These are phyloP conservation scores for Phalacrocorax brasilianus DNA, from an alignment of 2,113 vertebrate species.

Conservation along the genomic window DNA sequence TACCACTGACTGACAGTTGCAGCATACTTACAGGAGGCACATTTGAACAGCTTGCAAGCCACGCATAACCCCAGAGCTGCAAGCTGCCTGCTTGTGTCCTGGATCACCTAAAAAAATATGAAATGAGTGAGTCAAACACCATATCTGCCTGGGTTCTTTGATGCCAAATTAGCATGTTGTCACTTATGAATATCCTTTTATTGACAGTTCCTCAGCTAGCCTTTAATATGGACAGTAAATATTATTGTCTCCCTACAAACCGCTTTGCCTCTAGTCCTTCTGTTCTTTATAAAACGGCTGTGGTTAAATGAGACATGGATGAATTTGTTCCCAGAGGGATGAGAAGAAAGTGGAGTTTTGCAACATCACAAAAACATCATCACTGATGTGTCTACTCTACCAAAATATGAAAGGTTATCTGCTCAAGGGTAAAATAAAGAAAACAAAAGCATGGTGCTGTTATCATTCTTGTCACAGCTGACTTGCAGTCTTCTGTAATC, in stretches of 20 bases:
- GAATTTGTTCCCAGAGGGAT: neutral
- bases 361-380: neutral
- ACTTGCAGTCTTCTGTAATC: neutral
- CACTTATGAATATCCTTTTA: neutral
- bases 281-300: neutral
- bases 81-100: neutral
- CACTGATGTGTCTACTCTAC: neutral
- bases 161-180: neutral
- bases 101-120: neutral
- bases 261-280: neutral
- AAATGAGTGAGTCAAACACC: neutral
- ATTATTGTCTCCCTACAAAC: neutral
- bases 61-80: neutral
- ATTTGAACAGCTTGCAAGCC: neutral
- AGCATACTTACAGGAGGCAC: neutral
- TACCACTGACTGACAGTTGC: neutral
- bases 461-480: conserved; percentile 15
- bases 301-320: neutral
- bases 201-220: neutral
- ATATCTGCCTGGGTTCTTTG: neutral
- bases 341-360: conserved; percentile 33
- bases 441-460: conserved; percentile 35
- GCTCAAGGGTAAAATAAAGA: conserved; percentile 58
- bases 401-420: conserved; percentile 52
- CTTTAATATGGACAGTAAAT: neutral